Base-by-base conservation (phyloP, 2,797 vertebrate species). In the Clarias laeviceps region DNA sequence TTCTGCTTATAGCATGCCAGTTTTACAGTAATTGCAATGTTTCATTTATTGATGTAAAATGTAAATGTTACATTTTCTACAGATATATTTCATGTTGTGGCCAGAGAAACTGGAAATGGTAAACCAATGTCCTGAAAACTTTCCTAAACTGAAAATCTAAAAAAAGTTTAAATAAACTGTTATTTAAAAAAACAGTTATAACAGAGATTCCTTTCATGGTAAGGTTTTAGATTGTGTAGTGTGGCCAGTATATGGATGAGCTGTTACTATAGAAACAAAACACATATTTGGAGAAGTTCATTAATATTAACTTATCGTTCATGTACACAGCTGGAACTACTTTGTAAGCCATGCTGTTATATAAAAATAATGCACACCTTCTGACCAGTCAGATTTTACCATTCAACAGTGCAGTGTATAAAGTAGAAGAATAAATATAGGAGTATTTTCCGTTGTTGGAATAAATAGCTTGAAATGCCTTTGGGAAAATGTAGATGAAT, bases 401-500 rank as follows among this genome's bases (percentile, higher is more conserved):
- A 66, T 66, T 69, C 34, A 37, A 69, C 8, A 3, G 0, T 15
- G 27, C 8, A 22, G 8, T 22, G 32, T 20, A 69, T 34, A 69
- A 69, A 69, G 32, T 20, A 69, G 17, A 69, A 69, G 15, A 37
- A 69, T 8, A 69, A 69, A 37, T 69, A 20, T 34, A 12, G 20
- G 32, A 37, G 17, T 37, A 54, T 37, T 37, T 37, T 37, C 32
- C 20, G 18, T 68, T 69, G 66, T 37, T 34, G 18, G 22, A 20
- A 69, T 54, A 69, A 37, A 34, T 4, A 8, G 9, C 7, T 37
- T 22, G 17, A 66, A 66, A 66, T 37, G 18, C 37, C 32, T 18
- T 29, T 4, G 66, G 66, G 66, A 69, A 69, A 66, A 76, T 62
- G 73, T 57, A 65, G 80, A 85, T 70, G 85, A 86, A 80, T 87